Evolutionary conservation across 2,797 vertebrate genomes (phyloP).

Genomic region (Antrozous pallidus): DNA sequence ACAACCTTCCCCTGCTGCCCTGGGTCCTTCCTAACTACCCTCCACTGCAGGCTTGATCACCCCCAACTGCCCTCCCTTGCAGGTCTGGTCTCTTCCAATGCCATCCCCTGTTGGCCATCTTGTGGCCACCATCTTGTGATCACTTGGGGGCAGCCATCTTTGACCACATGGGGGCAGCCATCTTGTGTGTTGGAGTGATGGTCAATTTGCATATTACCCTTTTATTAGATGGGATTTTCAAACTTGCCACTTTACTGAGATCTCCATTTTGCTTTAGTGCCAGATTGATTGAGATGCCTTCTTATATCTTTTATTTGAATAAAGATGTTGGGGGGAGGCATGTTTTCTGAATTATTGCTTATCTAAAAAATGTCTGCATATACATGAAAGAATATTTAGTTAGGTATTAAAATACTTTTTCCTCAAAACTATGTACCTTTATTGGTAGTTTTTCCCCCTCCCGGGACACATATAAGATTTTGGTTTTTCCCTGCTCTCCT

Average conservation of each 20-base stretch:
- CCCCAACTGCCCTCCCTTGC: too few relatives aligned
- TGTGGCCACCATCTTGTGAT: too few relatives aligned
- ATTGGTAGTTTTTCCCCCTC: neutral
- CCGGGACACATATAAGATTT: neutral
- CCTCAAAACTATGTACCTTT: neutral
- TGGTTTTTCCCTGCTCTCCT: neutral
- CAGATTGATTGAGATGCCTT: neutral
- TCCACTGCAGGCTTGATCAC: too few relatives aligned
- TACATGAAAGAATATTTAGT: neutral
- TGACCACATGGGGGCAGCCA: too few relatives aligned
- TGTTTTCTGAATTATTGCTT: neutral
- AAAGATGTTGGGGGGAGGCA: neutral
- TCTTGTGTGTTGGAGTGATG: too few relatives aligned
- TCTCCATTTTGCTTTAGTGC: neutral
- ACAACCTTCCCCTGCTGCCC: too few relatives aligned
- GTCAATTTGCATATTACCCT: too few relatives aligned
- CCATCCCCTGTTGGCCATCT: too few relatives aligned
- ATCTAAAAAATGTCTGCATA: neutral
- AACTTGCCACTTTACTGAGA: neutral
- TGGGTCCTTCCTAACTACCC: too few relatives aligned
- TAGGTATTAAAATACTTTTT: conserved; percentile 17
- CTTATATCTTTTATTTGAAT: neutral
- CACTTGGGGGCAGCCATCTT: too few relatives aligned
- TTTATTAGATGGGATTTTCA: too few relatives aligned
- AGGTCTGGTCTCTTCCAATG: too few relatives aligned